Conservation (phyloP, 2,113 vertebrate species). For the human (Homo sapiens) region GRCh38 chr7:28596501-28597000, state of each 20-base stretch:
- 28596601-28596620: not conserved
- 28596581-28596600: constrained; percentile 12
- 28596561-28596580: constrained; percentile 31
- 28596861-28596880: constrained; percentile 4
- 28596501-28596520: constrained; percentile 61
- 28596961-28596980: not conserved
- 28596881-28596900: not conserved
- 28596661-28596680: constrained; percentile 23
- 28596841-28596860: not conserved
- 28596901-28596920: constrained; percentile 23
- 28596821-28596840: not conserved
- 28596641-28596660: not conserved
- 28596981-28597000: not conserved
- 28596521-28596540: not conserved
- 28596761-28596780: constrained; percentile 13
- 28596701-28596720: constrained; percentile 39
- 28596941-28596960: not conserved
- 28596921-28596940: not conserved
- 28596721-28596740: constrained; percentile 16
- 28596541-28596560: constrained; percentile 35
- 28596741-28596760: not conserved
- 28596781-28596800: not conserved
- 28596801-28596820: not conserved
- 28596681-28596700: not conserved
- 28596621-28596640: not conserved